A percentile compares a stretch with the other conserved stretches of the same genome.
These are phyloP conservation scores for Siphamia tubifer DNA, from an alignment of 2,113 vertebrate species.

Conservation along the genomic window DNA sequence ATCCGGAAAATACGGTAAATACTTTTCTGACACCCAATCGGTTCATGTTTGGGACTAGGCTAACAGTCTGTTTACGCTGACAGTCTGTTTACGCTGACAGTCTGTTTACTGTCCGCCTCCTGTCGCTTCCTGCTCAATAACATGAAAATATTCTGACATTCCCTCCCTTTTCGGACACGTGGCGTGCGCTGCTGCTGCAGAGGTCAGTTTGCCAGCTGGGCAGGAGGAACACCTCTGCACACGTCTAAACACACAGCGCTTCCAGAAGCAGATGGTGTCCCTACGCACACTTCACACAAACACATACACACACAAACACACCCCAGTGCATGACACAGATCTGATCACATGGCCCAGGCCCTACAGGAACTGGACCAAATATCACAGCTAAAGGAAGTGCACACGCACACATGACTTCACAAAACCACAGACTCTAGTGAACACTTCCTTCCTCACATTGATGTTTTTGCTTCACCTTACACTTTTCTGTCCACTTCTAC, in stretches of 20 bases:
- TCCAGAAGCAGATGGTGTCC: slow-evolving; percentile 47
- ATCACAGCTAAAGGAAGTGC: too few relatives aligned
- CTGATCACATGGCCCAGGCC: slow-evolving; percentile 21
- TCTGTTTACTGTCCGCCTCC: too few relatives aligned
- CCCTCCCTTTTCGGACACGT: neutral
- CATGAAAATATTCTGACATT: neutral
- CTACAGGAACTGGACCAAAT: neutral
- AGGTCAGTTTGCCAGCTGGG: slow-evolving; percentile 47
- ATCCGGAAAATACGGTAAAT: too few relatives aligned
- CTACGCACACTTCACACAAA: slow-evolving; percentile 7
- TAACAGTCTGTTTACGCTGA: too few relatives aligned
- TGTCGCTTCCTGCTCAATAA: neutral
- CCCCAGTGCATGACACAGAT: neutral
- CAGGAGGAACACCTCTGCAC: slow-evolving; percentile 55
- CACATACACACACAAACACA: slow-evolving; percentile 4
- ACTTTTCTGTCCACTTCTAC: too few relatives aligned
- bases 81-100: too few relatives aligned
- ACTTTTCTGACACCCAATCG: too few relatives aligned
- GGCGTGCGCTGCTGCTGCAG: slow-evolving; percentile 8
- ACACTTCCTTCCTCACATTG: too few relatives aligned
- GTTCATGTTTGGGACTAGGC: too few relatives aligned
- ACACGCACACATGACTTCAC: too few relatives aligned
- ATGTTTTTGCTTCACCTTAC: too few relatives aligned
- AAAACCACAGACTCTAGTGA: too few relatives aligned
- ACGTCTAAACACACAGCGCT: slow-evolving; percentile 44